Conservation (phyloP, 2,797 vertebrate species). For the Catostomus latipinnis region DNA sequence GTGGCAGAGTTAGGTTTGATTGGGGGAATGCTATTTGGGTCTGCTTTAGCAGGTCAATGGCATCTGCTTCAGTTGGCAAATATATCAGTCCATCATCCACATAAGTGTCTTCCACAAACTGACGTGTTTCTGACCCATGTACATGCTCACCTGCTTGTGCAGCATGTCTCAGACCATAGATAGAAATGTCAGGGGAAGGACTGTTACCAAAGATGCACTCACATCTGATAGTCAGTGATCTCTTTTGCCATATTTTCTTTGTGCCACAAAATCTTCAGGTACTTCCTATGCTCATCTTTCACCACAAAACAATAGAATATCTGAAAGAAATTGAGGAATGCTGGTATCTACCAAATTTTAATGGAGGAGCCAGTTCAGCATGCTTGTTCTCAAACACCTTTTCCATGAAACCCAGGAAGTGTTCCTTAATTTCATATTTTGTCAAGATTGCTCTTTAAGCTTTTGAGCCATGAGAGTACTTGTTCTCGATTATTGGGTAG, state of each 20-base stretch:
- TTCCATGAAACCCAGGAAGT: slow-evolving; percentile 35
- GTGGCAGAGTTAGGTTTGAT: background rate
- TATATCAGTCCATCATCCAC: background rate
- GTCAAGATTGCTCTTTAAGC: background rate
- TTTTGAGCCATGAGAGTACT: background rate
- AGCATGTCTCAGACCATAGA: background rate
- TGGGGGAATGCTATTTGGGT: background rate
- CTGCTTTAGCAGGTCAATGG: background rate
- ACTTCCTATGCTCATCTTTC: background rate
- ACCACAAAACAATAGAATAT: background rate
- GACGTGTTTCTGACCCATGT: background rate
- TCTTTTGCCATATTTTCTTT: background rate
- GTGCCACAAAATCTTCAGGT: background rate
- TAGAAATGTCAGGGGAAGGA: background rate
- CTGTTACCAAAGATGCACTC: background rate
- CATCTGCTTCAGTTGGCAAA: background rate
- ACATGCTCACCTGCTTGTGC: background rate
- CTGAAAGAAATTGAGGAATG: too few species aligned
- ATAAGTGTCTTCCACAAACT: background rate
- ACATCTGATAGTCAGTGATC: background rate
- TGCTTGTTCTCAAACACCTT: slow-evolving; percentile 27
- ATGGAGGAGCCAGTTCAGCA: background rate
- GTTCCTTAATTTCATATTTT: slow-evolving; percentile 28
- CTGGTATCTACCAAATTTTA: too few species aligned
- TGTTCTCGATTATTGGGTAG: slow-evolving; percentile 16